phyloP scores from a whole-genome alignment of 2,888 invertebrate species.

The Strigamia transsilvanica region DNA sequence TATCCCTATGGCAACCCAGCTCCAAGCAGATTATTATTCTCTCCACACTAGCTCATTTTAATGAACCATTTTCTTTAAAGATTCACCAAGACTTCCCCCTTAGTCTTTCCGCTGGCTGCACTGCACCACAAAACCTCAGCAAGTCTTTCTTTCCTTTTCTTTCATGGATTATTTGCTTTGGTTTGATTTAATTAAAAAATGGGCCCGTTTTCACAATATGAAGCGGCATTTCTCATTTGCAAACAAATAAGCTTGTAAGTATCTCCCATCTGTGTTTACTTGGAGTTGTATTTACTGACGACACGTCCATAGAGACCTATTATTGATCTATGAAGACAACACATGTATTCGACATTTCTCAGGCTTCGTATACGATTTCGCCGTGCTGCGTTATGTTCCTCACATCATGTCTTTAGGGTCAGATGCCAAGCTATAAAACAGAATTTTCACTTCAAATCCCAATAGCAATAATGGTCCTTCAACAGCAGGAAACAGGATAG shows the following conservation, averaged over 20 bases:
- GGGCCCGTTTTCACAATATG: background rate
- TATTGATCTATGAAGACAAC: slow-evolving; percentile 12
- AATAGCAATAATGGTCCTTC: slow-evolving; percentile 29
- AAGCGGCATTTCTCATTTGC: background rate
- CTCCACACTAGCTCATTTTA: background rate
- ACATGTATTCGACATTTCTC: slow-evolving; percentile 23
- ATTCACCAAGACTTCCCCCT: slow-evolving; percentile 1
- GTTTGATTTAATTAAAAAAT: too few relatives aligned
- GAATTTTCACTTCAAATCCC: slow-evolving; percentile 45
- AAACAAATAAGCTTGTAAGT: background rate
- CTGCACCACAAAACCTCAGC: background rate
- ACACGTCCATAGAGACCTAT: slow-evolving; percentile 16
- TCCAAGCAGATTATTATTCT: too few relatives aligned
- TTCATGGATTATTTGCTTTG: background rate
- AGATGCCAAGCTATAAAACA: slow-evolving; percentile 38
- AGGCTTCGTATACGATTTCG: background rate
- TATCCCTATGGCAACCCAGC: background rate
- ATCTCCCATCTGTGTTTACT: slow-evolving; percentile 38
- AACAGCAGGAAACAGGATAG: background rate
- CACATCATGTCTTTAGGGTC: slow-evolving; percentile 31
- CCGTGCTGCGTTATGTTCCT: slow-evolving; percentile 1
- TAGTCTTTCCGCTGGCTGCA: background rate
- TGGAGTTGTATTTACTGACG: background rate
- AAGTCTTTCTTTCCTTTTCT: background rate
- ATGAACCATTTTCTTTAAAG: slow-evolving; percentile 20